Evolutionary conservation across 2,888 invertebrate species (phyloP), one percentile per base, ranked within the genome.

Genomic region (Antheraea assamensis): DNA sequence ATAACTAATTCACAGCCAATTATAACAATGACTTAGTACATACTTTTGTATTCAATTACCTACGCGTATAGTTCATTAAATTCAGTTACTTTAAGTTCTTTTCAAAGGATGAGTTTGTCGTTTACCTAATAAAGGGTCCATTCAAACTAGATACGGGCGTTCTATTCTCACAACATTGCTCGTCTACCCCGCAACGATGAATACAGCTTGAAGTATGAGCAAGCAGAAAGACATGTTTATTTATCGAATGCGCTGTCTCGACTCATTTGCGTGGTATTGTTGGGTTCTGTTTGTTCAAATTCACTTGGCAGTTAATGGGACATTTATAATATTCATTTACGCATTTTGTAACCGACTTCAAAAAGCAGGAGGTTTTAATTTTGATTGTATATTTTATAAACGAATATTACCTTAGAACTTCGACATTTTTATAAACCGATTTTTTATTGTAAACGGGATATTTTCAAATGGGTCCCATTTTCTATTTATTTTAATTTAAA

Each of bases 201-300:
- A 68, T 35, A 35, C 7, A 35, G 68, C 35, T 31, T 68, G 68
- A 31, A 68, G 68, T 68, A n/a, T 31, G 68, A 35, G n/a, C 27
- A 35, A 35, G 15, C 35, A 64, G 35, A 35, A 8, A 35, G 31
- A 35, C 35, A 68, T 68, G 68, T 68, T 68, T 68, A 68, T 35
- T 68, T 68, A 68, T 68, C 35, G 61, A 30, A 8, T 0, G 61
- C 61, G 61, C 61, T 64, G 68, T 68, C 35, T 35, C 35, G 68
- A 21, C 68, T 68, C 68, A 68, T 68, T 68, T 68, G 68, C 68
- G 68, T 35, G 7, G 35, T 35, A 68, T 68, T 68, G 68, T 68
- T 35, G 35, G 8, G 10, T 8, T 31, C 7, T 68, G 68, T 68
- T 68, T 68, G 35, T 68, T 3, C 61, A 17, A 27, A 15, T 64